phyloP scores from a whole-genome alignment of 2,113 vertebrate species.

The Oenanthe oenanthe region DNA sequence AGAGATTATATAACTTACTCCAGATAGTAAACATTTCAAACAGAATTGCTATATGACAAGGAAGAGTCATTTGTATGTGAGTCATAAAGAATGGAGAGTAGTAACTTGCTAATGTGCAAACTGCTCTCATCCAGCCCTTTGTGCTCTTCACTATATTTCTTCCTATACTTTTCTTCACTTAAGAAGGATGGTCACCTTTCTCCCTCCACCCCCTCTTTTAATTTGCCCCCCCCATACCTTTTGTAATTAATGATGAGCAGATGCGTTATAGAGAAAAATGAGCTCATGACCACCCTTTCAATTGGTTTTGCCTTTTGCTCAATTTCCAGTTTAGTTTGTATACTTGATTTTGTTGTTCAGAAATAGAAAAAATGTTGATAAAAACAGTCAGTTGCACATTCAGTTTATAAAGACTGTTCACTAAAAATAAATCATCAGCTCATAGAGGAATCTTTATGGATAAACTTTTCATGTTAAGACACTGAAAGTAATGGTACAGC shows the following conservation, averaged over 20 bases:
- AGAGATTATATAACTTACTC: neutral
- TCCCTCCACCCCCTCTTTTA: fast-evolving
- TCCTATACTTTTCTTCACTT: neutral
- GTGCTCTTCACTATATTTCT: neutral
- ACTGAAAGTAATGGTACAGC: neutral
- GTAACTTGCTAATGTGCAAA: neutral
- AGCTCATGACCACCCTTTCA: neutral
- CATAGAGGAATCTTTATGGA: neutral
- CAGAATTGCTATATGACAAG: neutral
- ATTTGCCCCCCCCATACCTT: neutral
- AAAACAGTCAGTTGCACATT: neutral
- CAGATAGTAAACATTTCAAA: neutral
- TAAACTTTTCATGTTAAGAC: neutral
- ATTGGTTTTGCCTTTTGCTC: neutral
- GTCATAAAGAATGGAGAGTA: neutral
- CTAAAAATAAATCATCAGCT: neutral
- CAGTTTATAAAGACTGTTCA: neutral
- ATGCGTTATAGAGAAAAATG: neutral
- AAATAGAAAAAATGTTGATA: neutral
- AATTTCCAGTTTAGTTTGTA: neutral
- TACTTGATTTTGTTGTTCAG: neutral
- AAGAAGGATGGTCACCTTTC: neutral
- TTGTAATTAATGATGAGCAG: neutral
- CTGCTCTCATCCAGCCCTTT: neutral
- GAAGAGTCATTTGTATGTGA: neutral